Percentiles rank a stretch among this genome's conserved stretches.
These are phyloP conservation scores for Eptesicus fuscus DNA, from an alignment of 2,113 vertebrate species.

Conservation along the genomic window DNA sequence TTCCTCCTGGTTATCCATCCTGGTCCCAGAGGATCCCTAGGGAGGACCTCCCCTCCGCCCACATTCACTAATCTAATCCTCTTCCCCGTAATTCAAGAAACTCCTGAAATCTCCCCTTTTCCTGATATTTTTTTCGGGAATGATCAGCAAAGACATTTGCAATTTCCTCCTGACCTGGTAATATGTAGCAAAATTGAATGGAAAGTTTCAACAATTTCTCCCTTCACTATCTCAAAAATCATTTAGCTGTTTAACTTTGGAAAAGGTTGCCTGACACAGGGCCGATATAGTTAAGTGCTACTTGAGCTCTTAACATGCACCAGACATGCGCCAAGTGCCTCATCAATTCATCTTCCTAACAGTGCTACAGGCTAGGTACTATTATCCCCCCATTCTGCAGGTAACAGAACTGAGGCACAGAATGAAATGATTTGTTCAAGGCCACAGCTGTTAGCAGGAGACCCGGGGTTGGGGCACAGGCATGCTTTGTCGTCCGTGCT, in stretches of 20 bases:
- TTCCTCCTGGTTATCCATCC: neutral
- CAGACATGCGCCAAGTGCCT: too few species aligned
- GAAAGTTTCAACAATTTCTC: neutral
- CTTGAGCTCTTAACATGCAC: neutral
- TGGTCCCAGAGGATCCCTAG: neutral
- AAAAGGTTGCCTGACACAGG: neutral
- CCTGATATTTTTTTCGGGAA: constrained; percentile 4
- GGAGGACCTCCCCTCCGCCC: neutral
- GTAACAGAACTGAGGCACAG: neutral
- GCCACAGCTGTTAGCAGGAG: neutral
- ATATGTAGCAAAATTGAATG: neutral
- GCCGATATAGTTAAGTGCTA: neutral
- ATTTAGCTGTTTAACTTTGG: neutral
- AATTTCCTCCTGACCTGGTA: neutral
- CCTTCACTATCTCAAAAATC: neutral
- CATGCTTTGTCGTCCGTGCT: neutral
- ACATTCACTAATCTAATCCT: neutral
- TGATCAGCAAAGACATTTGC: neutral
- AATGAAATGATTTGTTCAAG: neutral
- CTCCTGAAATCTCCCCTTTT: neutral
- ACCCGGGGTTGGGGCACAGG: neutral
- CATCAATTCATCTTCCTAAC: neutral
- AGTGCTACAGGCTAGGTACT: neutral
- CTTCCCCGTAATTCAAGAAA: neutral
- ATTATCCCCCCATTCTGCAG: neutral